Percentiles rank a stretch among this genome's conserved stretches.
Conservation (phyloP, 2,888 invertebrate species). For the Euzetes globulus region DNA sequence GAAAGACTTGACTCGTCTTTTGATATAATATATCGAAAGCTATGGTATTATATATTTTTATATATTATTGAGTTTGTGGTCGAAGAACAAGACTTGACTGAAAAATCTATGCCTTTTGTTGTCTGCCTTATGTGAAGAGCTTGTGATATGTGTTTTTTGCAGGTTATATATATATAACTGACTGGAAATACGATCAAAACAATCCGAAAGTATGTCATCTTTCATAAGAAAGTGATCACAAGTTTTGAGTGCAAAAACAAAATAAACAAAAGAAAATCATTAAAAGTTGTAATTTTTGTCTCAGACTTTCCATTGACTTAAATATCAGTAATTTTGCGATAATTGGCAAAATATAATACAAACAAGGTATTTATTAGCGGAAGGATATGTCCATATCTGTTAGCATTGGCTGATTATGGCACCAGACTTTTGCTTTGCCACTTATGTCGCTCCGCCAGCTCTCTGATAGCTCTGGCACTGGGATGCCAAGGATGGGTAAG, state of each 20-base stretch:
- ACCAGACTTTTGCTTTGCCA: not conserved
- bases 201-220: not conserved
- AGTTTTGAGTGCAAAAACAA: not conserved
- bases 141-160: not conserved
- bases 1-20: too few species aligned
- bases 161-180: not conserved
- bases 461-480: not conserved
- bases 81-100: not conserved
- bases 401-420: not conserved
- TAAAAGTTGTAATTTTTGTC: too few species aligned
- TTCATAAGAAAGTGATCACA: not conserved
- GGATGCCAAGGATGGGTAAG: not conserved
- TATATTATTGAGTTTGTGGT: conserved; percentile 14
- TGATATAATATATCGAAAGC: not conserved
- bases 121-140: too few species aligned
- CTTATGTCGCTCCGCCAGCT: not conserved
- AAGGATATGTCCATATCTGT: conserved; percentile 13
- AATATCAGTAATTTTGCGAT: not conserved
- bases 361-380: conserved; percentile 4
- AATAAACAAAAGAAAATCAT: too few species aligned
- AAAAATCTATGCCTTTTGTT: not conserved
- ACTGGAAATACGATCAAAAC: not conserved
- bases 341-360: not conserved
- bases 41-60: not conserved
- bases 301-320: too few species aligned